Percentiles rank a stretch among this genome's conserved stretches.
These are phyloP conservation scores for Microchirus variegatus DNA, from an alignment of 2,797 vertebrate species.

Conservation along the genomic window DNA sequence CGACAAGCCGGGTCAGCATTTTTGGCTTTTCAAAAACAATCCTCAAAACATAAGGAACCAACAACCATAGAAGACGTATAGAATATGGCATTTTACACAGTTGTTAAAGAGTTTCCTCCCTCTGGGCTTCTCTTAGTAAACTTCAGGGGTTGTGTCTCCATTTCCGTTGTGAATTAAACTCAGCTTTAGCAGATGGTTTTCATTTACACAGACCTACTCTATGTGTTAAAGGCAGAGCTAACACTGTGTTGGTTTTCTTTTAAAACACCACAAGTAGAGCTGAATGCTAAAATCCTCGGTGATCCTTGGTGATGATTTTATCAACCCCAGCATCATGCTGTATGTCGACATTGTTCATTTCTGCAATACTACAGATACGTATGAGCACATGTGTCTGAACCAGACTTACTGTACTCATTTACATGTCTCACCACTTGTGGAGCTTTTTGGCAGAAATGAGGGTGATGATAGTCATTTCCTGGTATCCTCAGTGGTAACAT, in stretches of 20 bases:
- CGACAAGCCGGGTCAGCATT: too few species aligned
- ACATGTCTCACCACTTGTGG: too few species aligned
- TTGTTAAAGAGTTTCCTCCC: conserved; percentile 3
- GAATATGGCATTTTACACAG: conserved; percentile 16
- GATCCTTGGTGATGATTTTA: not conserved
- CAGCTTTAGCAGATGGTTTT: conserved; percentile 57
- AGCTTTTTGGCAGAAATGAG: too few species aligned
- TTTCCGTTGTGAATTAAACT: conserved; percentile 56
- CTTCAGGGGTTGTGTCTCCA: conserved; percentile 49
- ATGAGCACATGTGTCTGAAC: too few species aligned
- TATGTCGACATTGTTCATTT: too few species aligned
- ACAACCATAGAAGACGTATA: not conserved
- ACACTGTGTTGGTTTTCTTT: conserved; percentile 10
- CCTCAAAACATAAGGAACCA: too few species aligned
- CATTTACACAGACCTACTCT: conserved; percentile 39
- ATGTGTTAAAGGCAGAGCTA: conserved; percentile 25
- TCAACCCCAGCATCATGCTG: too few species aligned
- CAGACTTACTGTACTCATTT: too few species aligned
- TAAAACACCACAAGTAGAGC: not conserved
- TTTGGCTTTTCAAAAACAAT: too few species aligned
- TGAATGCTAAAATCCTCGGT: conserved; percentile 5
- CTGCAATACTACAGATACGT: too few species aligned
- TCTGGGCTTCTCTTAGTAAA: conserved; percentile 54
- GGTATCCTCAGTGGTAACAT: too few species aligned
- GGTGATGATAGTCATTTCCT: too few species aligned